A percentile compares a stretch with the other conserved stretches of the same genome.
Evolutionary conservation across 2,113 vertebrate genomes (phyloP).

Genomic region (Phyllostomus discolor): DNA sequence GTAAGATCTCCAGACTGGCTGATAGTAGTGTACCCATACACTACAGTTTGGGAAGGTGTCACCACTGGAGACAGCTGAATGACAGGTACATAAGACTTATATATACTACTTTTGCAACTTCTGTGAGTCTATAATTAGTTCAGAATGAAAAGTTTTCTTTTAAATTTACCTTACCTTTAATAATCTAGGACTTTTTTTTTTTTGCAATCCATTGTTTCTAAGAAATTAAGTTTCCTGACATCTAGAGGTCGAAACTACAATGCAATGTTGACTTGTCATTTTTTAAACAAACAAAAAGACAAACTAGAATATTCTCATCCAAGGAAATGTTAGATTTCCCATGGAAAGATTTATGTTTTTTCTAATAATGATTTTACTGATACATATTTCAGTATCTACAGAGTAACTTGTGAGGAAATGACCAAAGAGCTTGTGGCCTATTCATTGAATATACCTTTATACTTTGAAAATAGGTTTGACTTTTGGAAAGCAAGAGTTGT

Average conservation of each 20-base stretch:
- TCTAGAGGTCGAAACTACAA: not conserved
- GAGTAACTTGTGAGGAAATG: not conserved
- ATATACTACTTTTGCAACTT: not conserved
- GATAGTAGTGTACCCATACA: not conserved
- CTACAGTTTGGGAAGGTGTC: not conserved
- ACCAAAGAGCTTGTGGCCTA: not conserved
- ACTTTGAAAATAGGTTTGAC: not conserved
- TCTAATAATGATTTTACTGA: not conserved
- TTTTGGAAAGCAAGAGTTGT: slow-evolving; percentile 11
- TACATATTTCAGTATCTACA: not conserved
- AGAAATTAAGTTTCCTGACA: not conserved
- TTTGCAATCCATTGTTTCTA: not conserved
- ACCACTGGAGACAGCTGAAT: not conserved
- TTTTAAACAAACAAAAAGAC: not conserved
- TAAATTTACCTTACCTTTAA: not conserved
- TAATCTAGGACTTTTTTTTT: not conserved
- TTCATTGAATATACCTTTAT: not conserved
- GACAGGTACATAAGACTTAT: not conserved
- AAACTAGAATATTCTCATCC: not conserved
- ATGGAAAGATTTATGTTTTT: not conserved
- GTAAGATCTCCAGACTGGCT: not conserved
- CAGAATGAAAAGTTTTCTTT: not conserved
- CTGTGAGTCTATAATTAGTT: not conserved
- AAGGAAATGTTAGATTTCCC: not conserved
- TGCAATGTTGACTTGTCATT: not conserved